Conservation (phyloP, 2,113 vertebrate species). For the Chiloscyllium plagiosum region DNA sequence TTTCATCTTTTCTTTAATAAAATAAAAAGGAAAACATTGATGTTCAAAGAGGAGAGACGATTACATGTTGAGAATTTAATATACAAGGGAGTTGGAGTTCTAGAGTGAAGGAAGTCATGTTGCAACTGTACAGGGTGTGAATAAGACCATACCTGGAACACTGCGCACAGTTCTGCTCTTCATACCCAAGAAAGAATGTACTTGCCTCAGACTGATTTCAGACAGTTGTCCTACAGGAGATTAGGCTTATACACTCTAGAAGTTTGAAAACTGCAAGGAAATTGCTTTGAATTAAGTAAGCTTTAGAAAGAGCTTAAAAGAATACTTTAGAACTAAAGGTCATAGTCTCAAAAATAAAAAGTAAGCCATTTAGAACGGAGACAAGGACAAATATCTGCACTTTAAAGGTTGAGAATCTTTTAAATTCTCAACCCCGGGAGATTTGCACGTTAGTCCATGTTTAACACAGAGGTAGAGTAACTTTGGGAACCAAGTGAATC, state of each 20-base stretch:
- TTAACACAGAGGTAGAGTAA: not conserved
- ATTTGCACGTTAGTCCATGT: not conserved
- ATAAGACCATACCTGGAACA: too few species aligned
- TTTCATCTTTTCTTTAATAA: too few species aligned
- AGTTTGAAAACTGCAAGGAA: not conserved
- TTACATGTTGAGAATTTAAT: not conserved
- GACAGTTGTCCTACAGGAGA: not conserved
- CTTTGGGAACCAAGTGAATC: not conserved
- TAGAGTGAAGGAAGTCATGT: not conserved
- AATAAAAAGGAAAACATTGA: too few species aligned
- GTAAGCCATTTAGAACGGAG: not conserved
- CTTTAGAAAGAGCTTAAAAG: not conserved
- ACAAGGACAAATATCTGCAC: not conserved
- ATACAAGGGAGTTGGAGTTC: not conserved
- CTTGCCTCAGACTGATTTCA: not conserved
- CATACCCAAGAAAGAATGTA: not conserved
- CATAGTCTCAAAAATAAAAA: not conserved
- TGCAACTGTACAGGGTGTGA: not conserved
- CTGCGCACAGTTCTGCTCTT: too few species aligned
- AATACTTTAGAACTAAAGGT: not conserved
- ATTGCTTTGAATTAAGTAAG: not conserved
- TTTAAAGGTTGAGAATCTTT: not conserved
- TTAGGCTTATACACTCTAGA: not conserved
- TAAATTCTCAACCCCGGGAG: not conserved
- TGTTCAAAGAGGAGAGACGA: too few species aligned